These are phyloP conservation scores for Hemaris fuciformis DNA, from an alignment of 2,888 invertebrate genomes.

Conservation along the genomic window DNA sequence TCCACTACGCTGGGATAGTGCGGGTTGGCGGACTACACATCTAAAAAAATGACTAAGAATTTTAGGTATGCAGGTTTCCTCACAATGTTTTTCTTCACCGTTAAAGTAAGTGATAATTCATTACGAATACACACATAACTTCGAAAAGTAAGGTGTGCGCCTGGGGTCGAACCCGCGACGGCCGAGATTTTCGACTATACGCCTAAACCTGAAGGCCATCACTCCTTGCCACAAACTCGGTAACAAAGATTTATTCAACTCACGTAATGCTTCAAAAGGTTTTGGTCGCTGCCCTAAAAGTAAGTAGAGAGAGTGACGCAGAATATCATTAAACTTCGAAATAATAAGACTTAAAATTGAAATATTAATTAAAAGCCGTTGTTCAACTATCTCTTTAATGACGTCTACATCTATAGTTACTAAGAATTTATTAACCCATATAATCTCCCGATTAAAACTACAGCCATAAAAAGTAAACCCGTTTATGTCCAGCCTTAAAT, in stretches of 20 bases:
- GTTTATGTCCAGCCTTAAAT: slow-evolving; percentile 52
- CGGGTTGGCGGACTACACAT: too few species aligned
- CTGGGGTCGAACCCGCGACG: too few species aligned
- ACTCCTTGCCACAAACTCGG: background rate
- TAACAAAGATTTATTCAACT: background rate
- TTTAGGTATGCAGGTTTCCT: too few species aligned
- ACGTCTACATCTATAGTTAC: background rate
- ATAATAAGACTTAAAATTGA: too few species aligned
- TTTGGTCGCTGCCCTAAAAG: background rate
- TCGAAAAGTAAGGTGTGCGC: too few species aligned
- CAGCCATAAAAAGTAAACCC: slow-evolving; percentile 13
- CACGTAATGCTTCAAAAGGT: background rate
- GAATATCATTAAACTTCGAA: background rate
- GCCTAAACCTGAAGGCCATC: too few species aligned
- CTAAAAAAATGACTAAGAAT: too few species aligned
- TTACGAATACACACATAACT: too few species aligned
- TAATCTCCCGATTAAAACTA: slow-evolving; percentile 5
- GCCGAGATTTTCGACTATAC: too few species aligned
- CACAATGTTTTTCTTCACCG: too few species aligned
- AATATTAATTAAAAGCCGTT: background rate
- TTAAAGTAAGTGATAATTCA: too few species aligned
- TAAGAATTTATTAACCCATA: slow-evolving; percentile 3
- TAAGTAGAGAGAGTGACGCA: background rate
- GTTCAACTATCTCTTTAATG: background rate
- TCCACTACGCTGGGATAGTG: too few species aligned